Evolutionary conservation across 2,113 vertebrate genomes (phyloP).

Genomic region (Microcebus ravelobensis): DNA sequence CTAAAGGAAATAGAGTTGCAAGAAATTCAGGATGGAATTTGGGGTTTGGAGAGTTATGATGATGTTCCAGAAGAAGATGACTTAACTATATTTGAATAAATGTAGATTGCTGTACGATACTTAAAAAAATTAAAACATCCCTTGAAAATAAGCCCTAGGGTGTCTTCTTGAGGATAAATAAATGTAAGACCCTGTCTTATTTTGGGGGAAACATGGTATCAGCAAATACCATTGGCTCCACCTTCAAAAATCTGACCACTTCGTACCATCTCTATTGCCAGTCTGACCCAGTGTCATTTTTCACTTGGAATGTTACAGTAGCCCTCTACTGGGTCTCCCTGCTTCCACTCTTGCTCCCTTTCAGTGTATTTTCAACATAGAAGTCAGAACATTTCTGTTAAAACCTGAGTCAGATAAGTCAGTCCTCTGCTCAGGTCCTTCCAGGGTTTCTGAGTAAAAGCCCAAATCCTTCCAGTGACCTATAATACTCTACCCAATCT

Average conservation of each 20-base stretch:
- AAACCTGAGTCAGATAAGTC: slow-evolving; percentile 28
- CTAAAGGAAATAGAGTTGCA: too few relatives aligned
- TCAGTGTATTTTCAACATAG: slow-evolving; percentile 30
- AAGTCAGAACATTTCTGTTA: slow-evolving; percentile 28
- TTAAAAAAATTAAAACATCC: too few relatives aligned
- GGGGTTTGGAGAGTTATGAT: too few relatives aligned
- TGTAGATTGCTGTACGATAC: too few relatives aligned
- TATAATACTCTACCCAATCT: background rate
- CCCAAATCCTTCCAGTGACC: background rate
- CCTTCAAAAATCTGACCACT: background rate
- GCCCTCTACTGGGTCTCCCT: background rate
- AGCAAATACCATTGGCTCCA: background rate
- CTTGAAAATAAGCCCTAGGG: too few relatives aligned
- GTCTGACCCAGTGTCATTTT: background rate
- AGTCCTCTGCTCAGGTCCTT: slow-evolving; percentile 31
- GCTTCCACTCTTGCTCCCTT: slow-evolving; percentile 13
- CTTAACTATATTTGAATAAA: too few relatives aligned
- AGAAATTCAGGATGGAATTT: too few relatives aligned
- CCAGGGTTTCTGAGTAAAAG: background rate
- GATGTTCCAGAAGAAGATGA: too few relatives aligned
- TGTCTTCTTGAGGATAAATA: too few relatives aligned
- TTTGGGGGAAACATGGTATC: background rate
- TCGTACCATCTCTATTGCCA: background rate
- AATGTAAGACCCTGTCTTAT: too few relatives aligned
- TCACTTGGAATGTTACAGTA: slow-evolving; percentile 2